A percentile compares a stretch with the other conserved stretches of the same genome.
Conservation (phyloP, 2,888 invertebrate species). For the Campoletis raptor region DNA sequence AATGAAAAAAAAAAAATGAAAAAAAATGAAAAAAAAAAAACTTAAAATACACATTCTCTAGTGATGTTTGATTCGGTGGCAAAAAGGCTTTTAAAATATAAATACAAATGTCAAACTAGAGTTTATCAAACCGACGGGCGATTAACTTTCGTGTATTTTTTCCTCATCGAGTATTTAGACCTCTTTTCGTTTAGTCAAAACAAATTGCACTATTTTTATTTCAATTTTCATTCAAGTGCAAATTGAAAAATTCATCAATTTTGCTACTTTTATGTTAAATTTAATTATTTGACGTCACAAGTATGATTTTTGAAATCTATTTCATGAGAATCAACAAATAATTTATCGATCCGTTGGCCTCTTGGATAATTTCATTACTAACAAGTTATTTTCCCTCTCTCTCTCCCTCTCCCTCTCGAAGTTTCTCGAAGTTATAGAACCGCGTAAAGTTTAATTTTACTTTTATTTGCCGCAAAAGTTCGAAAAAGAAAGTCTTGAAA, state of each 20-base stretch:
- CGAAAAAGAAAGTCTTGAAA: not conserved
- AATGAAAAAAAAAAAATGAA: not conserved
- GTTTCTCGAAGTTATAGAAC: too few species aligned
- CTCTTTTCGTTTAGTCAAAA: not conserved
- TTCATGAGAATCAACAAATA: not conserved
- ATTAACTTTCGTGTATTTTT: not conserved
- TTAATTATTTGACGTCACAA: not conserved
- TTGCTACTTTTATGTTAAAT: not conserved
- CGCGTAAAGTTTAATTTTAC: not conserved
- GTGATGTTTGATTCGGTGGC: not conserved
- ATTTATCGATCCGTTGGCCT: not conserved
- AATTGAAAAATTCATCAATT: not conserved
- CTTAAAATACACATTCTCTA: not conserved
- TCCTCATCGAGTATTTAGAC: not conserved
- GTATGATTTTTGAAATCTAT: not conserved
- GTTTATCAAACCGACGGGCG: slow-evolving; percentile 27
- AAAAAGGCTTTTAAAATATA: not conserved
- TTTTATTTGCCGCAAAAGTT: not conserved
- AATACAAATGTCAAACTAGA: slow-evolving; percentile 6
- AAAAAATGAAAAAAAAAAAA: slow-evolving; percentile 11
- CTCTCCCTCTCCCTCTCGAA: too few species aligned
- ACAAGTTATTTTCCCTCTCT: not conserved
- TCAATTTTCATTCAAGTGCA: not conserved
- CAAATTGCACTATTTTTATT: not conserved
- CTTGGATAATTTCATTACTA: not conserved